A percentile compares a stretch with the other conserved stretches of the same genome.
Conservation (phyloP, 2,797 vertebrate species). For the Orientallactaga sibirica region DNA sequence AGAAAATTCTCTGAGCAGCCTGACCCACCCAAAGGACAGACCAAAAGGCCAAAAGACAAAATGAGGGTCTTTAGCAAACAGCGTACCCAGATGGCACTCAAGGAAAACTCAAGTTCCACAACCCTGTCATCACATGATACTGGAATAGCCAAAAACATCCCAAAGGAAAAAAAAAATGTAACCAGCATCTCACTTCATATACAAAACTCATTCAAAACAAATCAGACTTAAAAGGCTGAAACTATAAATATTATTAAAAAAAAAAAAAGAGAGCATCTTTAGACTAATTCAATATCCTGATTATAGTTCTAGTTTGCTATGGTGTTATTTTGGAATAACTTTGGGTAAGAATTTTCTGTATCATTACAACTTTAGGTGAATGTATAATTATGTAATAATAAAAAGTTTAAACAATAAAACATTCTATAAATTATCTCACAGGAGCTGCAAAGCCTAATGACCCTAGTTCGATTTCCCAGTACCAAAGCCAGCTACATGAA, state of each 20-base stretch:
- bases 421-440: neutral
- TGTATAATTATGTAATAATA: neutral
- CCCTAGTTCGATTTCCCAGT: too few relatives aligned
- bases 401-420: neutral
- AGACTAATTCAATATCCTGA: neutral
- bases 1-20: neutral
- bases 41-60: neutral
- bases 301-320: neutral
- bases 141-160: neutral
- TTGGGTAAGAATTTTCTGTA: neutral
- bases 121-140: neutral
- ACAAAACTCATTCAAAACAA: neutral
- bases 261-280: neutral
- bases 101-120: neutral
- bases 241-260: neutral
- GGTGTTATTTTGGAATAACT: neutral
- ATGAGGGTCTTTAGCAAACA: neutral
- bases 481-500: too few relatives aligned
- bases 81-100: neutral
- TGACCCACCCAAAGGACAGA: neutral
- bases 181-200: neutral
- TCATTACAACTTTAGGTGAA: neutral
- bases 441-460: too few relatives aligned
- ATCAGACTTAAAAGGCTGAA: neutral
- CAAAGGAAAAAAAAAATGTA: neutral